Base-by-base conservation (phyloP, 2,797 vertebrate genomes). In the Enteromius afrohamiltoni region DNA sequence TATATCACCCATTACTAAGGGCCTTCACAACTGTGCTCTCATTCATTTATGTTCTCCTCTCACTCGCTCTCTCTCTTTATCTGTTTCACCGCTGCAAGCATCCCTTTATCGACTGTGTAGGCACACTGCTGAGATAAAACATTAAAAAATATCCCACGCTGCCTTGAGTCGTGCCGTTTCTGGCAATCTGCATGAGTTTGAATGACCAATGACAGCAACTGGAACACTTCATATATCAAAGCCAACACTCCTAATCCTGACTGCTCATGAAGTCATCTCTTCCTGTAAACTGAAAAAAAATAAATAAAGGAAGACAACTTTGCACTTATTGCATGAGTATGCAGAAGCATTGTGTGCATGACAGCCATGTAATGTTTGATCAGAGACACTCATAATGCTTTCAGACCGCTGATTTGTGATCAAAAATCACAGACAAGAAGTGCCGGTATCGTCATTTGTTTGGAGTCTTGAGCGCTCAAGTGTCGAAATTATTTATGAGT, bases 401-500 rank as follows among this genome's bases (percentile, higher is more conserved):
- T 64, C 26, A 62, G 42, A 34, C 42, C 34, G 37, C 62, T 49
- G 45, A 31, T 76, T 73, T 80, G 80, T 74, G 45, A 37, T 58
- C 0, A 71, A 77, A 78, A 64, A 60, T n/a, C 40, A 62, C 42
- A 77, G n/a, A 45, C 19, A 80, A 51, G 62, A 68, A 79, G 60
- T 73, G 37, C 31, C 42, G 47, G 45, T 14, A 19, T 31, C 16
- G 45, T 70, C 40, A 75, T 86, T 82, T 85, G 81, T 55, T 65
- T 70, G 71, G 34, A 78, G 62, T 86, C 45, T 85, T 5, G 37
- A 29, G 21, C 47, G 31, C 23, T 67, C 76, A 71, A 42, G 77
- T 85, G 83, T 68, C 81, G 11, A 37, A 86, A 91, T 84, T 80
- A 87, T 88, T 88, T 82, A 89, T 84, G 55, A 86, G 83, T 75